phyloP scores from a whole-genome alignment of 2,888 invertebrate genomes.

The Polydrusus pterygomalis region DNA sequence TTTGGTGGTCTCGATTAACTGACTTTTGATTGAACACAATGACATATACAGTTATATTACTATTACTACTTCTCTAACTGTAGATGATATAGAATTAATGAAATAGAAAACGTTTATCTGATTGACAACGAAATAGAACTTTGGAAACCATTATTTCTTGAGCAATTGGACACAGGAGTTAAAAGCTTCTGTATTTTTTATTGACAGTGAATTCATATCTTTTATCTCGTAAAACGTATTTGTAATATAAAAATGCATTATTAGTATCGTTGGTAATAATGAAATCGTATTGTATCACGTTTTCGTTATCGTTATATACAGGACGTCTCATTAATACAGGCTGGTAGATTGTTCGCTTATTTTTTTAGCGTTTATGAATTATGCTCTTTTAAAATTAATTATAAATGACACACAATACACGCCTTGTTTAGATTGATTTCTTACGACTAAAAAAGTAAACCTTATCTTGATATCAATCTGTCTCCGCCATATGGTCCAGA shows the following conservation, averaged over 20 bases:
- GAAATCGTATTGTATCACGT: background rate
- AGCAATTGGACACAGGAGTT: slow-evolving; percentile 9
- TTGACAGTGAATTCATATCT: background rate
- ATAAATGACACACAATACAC: background rate
- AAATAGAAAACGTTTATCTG: slow-evolving; percentile 32
- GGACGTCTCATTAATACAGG: too few species aligned
- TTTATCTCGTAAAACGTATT: background rate
- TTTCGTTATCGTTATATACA: too few species aligned
- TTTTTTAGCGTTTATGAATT: too few species aligned
- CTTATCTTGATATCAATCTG: slow-evolving; percentile 6
- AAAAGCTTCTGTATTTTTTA: slow-evolving; percentile 9
- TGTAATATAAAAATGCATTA: background rate
- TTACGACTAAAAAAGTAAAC: slow-evolving; percentile 5
- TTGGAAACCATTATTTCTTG: slow-evolving; percentile 19
- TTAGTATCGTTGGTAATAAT: background rate
- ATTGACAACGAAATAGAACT: slow-evolving; percentile 30
- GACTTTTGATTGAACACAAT: slow-evolving; percentile 22
- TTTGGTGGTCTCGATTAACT: slow-evolving; percentile 22
- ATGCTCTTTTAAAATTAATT: background rate
- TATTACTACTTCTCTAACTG: slow-evolving; percentile 31
- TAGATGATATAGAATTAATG: slow-evolving; percentile 30
- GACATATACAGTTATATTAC: slow-evolving; percentile 19
- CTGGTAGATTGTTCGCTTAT: too few species aligned
- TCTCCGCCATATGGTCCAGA: slow-evolving; percentile 41
- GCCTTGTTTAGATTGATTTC: background rate